phyloP scores from a whole-genome alignment of 1,140 invertebrate species.

The Drosophila carrolli region DNA sequence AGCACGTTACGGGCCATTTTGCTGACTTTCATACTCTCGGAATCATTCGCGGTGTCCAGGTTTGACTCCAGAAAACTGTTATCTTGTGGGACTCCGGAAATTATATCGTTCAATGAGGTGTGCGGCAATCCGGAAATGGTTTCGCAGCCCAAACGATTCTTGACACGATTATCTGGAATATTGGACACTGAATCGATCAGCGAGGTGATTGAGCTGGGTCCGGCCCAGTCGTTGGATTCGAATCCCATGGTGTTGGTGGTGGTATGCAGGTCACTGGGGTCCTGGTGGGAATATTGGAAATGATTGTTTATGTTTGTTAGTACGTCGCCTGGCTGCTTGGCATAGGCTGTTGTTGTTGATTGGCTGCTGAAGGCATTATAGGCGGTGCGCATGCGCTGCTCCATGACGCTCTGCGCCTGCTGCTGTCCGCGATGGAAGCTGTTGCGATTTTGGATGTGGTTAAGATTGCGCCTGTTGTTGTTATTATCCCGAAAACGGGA shows the following conservation, averaged over 20 bases:
- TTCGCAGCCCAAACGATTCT: neutral
- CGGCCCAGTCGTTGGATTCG: neutral
- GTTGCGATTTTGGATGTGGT: constrained; percentile 7
- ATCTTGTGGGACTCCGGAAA: constrained; percentile 12
- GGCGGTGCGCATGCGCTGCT: constrained; percentile 27
- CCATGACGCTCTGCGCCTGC: constrained; percentile 5
- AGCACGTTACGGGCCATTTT: constrained; percentile 57
- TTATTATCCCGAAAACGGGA: neutral
- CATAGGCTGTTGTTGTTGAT: neutral
- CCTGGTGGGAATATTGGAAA: constrained; percentile 5
- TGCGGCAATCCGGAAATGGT: neutral
- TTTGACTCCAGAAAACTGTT: neutral
- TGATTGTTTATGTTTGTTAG: constrained; percentile 13
- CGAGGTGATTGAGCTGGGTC: neutral
- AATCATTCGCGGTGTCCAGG: constrained; percentile 7
- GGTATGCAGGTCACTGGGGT: neutral
- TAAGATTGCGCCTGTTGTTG: neutral
- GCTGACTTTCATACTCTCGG: neutral
- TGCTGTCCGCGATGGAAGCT: constrained; percentile 22
- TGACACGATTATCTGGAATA: neutral
- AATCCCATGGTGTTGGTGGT: neutral
- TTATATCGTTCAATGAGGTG: neutral
- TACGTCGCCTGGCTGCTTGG: constrained; percentile 2
- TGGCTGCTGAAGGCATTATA: constrained; percentile 28
- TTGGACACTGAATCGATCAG: neutral